Percentiles rank a stretch among this genome's conserved stretches.
Conservation (phyloP, 2,113 vertebrate species). For the Phrynosoma blainvillii region DNA sequence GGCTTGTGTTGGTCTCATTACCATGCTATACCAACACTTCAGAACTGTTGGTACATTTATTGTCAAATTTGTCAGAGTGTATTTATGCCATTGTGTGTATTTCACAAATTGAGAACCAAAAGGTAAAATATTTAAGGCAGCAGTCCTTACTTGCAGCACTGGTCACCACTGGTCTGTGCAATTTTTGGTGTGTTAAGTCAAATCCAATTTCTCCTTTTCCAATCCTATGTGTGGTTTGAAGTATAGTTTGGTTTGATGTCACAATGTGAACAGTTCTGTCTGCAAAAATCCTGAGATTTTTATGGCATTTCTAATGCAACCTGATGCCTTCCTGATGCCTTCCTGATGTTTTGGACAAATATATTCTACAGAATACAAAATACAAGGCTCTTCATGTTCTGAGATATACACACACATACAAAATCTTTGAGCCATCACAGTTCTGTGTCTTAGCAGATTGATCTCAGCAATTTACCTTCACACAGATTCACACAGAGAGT, state of each 20-base stretch:
- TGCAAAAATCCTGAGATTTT: no score
- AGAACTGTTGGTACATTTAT: neutral
- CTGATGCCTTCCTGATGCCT: neutral
- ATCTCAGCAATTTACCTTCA: neutral
- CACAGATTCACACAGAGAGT: neutral
- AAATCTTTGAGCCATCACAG: neutral
- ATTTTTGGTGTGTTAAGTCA: neutral
- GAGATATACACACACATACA: neutral
- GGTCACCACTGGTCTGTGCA: neutral
- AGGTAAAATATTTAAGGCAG: neutral
- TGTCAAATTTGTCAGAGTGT: neutral
- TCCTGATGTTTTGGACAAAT: neutral
- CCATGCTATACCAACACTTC: neutral
- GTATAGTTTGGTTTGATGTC: neutral
- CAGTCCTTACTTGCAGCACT: neutral
- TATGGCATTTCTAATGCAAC: neutral
- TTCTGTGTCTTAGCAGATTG: neutral
- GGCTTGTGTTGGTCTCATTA: neutral
- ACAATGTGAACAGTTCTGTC: neutral
- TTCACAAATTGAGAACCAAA: neutral
- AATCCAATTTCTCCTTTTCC: neutral
- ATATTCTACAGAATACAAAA: neutral
- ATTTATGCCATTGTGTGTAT: neutral
- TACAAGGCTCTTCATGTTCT: neutral
- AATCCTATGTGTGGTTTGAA: neutral